Conservation (phyloP, 1,140 invertebrate genomes). For the Drosophila tristis region DNA sequence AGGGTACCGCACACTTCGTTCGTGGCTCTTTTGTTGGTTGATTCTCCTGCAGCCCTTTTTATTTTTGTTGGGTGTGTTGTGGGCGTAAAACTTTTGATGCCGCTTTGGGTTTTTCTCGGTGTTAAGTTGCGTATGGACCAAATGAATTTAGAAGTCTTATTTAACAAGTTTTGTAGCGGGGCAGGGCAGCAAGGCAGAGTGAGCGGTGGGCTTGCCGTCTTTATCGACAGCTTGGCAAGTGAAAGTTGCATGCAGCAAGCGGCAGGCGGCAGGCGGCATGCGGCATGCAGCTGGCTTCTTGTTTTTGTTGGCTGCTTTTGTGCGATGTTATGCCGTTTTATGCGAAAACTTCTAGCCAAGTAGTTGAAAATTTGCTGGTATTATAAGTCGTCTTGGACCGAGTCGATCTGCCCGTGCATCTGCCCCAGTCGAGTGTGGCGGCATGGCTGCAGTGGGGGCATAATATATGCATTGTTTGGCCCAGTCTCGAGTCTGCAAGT, state of each 20-base stretch:
- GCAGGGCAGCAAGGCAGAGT: neutral
- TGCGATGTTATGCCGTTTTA: constrained; percentile 52
- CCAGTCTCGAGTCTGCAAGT: too few species aligned
- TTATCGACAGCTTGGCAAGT: constrained; percentile 66
- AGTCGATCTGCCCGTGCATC: neutral
- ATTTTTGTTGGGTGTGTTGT: constrained; percentile 22
- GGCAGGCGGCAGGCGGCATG: too few species aligned
- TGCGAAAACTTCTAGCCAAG: constrained; percentile 43
- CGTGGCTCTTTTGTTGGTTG: neutral
- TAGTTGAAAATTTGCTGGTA: constrained; percentile 36
- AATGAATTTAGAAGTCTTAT: constrained; percentile 82
- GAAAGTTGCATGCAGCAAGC: constrained; percentile 45
- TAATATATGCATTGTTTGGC: too few species aligned
- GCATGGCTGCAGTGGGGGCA: too few species aligned
- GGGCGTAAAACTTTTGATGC: constrained; percentile 50
- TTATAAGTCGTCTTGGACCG: constrained; percentile 30
- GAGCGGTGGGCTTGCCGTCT: constrained; percentile 24
- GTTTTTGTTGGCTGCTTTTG: constrained; percentile 48
- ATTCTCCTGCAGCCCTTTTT: neutral
- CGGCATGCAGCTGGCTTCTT: constrained; percentile 39
- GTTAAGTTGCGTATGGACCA: constrained; percentile 73
- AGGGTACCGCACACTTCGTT: neutral
- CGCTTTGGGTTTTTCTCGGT: constrained; percentile 62
- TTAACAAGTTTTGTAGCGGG: constrained; percentile 67
- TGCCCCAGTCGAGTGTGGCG: neutral